phyloP scores from a whole-genome alignment of 1,140 invertebrate genomes.

The Euwallacea fornicatus region DNA sequence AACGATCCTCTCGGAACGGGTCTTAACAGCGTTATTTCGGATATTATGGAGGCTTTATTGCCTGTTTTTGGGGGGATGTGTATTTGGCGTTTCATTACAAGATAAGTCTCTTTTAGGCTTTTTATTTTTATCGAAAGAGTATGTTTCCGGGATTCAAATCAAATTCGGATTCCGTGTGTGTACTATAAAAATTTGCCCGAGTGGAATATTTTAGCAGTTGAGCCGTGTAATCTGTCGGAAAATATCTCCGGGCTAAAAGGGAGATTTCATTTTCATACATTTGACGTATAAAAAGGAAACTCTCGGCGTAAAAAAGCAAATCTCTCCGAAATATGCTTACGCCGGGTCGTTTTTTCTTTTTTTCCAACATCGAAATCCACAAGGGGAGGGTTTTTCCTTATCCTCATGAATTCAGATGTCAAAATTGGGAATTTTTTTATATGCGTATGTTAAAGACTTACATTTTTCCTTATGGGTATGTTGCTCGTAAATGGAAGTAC shows the following conservation, averaged over 20 bases:
- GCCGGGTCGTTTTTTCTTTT: no score
- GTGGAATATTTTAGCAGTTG: slow-evolving; percentile 29
- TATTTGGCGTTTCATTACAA: background rate
- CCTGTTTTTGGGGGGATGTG: background rate
- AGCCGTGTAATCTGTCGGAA: slow-evolving; percentile 26
- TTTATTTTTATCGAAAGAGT: no score
- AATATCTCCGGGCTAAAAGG: slow-evolving; percentile 27
- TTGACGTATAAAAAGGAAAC: background rate
- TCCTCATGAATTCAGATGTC: no score
- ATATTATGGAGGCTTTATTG: background rate
- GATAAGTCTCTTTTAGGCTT: no score
- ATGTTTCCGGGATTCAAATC: no score
- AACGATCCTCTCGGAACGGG: slow-evolving; percentile 7
- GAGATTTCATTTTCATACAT: slow-evolving; percentile 32
- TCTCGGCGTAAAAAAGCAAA: slow-evolving; percentile 5
- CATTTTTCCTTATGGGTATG: no score
- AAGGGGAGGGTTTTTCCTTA: no score
- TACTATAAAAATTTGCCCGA: slow-evolving; percentile 18
- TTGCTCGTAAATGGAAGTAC: no score
- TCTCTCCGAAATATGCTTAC: background rate
- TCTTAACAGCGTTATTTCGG: slow-evolving; percentile 8
- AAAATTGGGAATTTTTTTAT: no score
- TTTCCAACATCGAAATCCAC: background rate
- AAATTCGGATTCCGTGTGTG: no score
- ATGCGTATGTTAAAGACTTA: no score